Evolutionary conservation across 1,140 invertebrate genomes (phyloP).

Genomic region (Bombus impatiens): DNA sequence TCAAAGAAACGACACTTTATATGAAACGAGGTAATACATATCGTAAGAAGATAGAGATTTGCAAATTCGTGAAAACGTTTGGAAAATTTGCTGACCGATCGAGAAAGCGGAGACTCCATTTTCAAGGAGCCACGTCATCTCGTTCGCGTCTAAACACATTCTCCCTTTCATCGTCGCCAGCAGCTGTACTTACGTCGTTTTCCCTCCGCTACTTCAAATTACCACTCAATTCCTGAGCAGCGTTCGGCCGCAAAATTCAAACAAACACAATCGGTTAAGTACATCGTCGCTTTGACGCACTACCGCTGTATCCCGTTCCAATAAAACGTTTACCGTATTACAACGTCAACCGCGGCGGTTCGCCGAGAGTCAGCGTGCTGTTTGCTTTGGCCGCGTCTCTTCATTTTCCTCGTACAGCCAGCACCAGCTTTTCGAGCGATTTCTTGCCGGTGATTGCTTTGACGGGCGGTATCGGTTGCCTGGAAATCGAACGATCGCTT

Average conservation of each 20-base stretch:
- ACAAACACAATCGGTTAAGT: slow-evolving; percentile 48
- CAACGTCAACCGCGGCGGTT: slow-evolving; percentile 53
- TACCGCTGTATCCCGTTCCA: slow-evolving; percentile 35
- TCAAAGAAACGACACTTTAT: neutral
- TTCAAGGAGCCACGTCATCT: neutral
- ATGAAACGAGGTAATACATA: too few relatives aligned
- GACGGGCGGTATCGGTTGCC: slow-evolving; percentile 31
- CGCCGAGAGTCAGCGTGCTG: slow-evolving; percentile 48
- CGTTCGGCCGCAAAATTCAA: slow-evolving; percentile 44
- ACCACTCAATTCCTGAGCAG: slow-evolving; percentile 43
- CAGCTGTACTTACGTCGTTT: slow-evolving; percentile 7
- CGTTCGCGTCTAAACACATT: slow-evolving; percentile 18
- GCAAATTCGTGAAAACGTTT: neutral
- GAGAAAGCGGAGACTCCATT: too few relatives aligned
- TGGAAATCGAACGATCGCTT: slow-evolving; percentile 38
- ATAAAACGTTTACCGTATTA: slow-evolving; percentile 68
- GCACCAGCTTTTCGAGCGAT: slow-evolving; percentile 39
- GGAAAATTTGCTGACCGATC: neutral
- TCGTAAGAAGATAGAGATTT: too few relatives aligned
- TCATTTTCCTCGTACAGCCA: slow-evolving; percentile 36
- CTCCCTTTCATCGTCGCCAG: slow-evolving; percentile 6
- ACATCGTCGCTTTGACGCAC: slow-evolving; percentile 52
- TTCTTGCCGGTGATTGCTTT: slow-evolving; percentile 46
- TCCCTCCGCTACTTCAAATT: slow-evolving; percentile 27
- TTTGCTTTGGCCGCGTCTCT: slow-evolving; percentile 67